These are phyloP conservation scores for Melieria omissa DNA, from an alignment of 2,888 invertebrate species.

Conservation along the genomic window DNA sequence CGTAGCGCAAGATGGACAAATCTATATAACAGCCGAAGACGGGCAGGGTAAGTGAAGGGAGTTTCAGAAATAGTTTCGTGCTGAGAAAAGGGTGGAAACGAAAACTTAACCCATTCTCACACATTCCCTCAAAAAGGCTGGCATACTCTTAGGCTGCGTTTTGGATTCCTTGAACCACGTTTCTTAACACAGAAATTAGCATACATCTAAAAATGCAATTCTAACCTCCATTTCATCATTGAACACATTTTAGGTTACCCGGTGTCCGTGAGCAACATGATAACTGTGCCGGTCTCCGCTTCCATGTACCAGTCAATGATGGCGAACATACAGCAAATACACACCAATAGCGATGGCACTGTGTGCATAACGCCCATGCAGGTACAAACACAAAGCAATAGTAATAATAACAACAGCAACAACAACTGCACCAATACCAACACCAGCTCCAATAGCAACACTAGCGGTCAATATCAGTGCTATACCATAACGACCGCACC, in stretches of 20 bases:
- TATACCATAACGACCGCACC: constrained; percentile 48
- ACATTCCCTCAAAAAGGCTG: background rate
- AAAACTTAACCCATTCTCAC: background rate
- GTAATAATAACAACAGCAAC: constrained; percentile 46
- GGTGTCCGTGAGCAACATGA: constrained; percentile 90
- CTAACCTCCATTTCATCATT: constrained; percentile 19
- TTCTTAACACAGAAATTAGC: background rate
- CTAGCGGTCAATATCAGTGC: constrained; percentile 44
- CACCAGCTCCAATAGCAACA: constrained; percentile 24
- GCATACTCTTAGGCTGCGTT: background rate
- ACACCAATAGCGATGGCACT: constrained; percentile 79
- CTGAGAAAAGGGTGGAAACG: too few relatives aligned
- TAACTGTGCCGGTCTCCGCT: constrained; percentile 93
- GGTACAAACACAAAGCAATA: constrained; percentile 70
- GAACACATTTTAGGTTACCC: constrained; percentile 68
- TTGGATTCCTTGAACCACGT: background rate
- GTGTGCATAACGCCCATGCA: constrained; percentile 88
- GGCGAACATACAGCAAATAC: constrained; percentile 85
- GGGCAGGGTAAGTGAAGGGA: constrained; percentile 77
- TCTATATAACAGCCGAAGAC: constrained; percentile 94
- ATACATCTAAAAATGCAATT: background rate
- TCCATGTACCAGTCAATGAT: constrained; percentile 98
- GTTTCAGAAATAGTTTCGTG: too few relatives aligned
- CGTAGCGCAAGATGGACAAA: constrained; percentile 91
- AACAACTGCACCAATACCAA: constrained; percentile 36